Evolutionary conservation across 2,113 vertebrate genomes (phyloP).

Genomic region (Gnathonemus echidnorhynchus): DNA sequence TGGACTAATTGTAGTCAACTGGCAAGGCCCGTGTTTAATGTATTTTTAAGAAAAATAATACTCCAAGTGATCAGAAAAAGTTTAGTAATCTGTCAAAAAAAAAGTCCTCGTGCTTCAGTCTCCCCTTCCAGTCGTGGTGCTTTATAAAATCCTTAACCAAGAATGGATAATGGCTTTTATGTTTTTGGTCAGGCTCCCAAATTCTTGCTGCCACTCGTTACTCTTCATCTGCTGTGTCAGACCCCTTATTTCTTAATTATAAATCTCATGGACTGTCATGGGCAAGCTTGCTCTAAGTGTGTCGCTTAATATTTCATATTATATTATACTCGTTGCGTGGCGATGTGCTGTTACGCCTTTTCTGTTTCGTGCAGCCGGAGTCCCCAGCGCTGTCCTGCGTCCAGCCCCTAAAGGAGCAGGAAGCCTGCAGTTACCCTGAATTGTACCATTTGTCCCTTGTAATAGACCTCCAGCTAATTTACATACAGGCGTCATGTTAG

Average conservation of each 20-base stretch:
- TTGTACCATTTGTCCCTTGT: background rate
- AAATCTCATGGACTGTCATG: slow-evolving; percentile 49
- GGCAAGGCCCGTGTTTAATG: background rate
- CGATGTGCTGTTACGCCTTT: slow-evolving; percentile 7
- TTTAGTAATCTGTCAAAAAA: background rate
- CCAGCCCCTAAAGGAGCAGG: background rate
- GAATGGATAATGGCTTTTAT: slow-evolving; percentile 40
- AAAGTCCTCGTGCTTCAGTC: background rate
- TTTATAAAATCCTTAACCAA: slow-evolving; percentile 34
- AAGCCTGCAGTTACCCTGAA: background rate
- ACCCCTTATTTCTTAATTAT: slow-evolving; percentile 58
- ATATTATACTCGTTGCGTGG: slow-evolving; percentile 23
- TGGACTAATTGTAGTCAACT: background rate
- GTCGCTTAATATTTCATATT: slow-evolving; percentile 47
- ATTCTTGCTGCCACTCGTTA: slow-evolving; percentile 47
- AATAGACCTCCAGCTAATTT: slow-evolving; percentile 9
- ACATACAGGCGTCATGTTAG: slow-evolving; percentile 10
- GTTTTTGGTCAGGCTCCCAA: slow-evolving; percentile 53
- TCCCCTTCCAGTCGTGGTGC: slow-evolving; percentile 40
- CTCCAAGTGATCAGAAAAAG: background rate
- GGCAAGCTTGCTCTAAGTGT: slow-evolving; percentile 29
- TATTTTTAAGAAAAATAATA: background rate
- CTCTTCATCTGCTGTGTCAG: slow-evolving; percentile 41
- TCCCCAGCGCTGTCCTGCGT: background rate
- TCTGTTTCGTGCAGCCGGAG: background rate